Conservation (phyloP, 92 coral and sea anemone genomes). For the Porites lobata region DNA sequence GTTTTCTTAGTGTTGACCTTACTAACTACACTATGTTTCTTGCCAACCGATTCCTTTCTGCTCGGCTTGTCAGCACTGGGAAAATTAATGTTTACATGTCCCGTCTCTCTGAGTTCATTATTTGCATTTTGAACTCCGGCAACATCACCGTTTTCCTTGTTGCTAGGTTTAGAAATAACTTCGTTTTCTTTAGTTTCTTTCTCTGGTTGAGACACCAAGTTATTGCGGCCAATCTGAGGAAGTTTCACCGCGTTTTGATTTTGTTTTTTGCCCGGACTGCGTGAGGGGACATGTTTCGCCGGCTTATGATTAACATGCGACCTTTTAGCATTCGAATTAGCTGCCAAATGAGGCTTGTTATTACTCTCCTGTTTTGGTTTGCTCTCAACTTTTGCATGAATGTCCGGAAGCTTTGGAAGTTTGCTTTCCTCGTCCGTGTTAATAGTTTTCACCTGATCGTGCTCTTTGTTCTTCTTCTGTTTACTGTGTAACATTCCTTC, state of each 20-base stretch:
- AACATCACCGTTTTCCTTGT: background rate
- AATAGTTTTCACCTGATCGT: conserved; percentile 17
- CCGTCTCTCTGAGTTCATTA: background rate
- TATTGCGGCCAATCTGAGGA: conserved; percentile 74
- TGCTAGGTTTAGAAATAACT: background rate
- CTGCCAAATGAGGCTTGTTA: conserved; percentile 8
- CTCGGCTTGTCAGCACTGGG: conserved; percentile 22
- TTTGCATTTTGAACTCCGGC: conserved; percentile 12
- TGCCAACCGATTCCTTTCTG: conserved; percentile 44
- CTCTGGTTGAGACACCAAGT: conserved; percentile 67
- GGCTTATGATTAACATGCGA: conserved; percentile 39
- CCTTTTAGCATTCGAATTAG: conserved; percentile 42
- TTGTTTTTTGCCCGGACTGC: background rate
- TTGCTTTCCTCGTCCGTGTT: conserved; percentile 26
- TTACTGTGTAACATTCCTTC: conserved; percentile 73
- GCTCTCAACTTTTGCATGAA: conserved; percentile 51
- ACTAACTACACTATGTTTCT: conserved; percentile 4
- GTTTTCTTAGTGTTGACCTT: conserved; percentile 35
- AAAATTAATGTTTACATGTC: background rate
- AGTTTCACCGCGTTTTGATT: conserved; percentile 65
- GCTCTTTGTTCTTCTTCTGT: conserved; percentile 58
- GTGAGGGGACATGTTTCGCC: background rate
- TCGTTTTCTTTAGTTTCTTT: conserved; percentile 35
- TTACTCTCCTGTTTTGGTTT: conserved; percentile 12
- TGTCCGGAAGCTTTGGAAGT: conserved; percentile 65